Evolutionary conservation across 1,140 invertebrate genomes (phyloP).

Genomic region (Zophobas atratus): DNA sequence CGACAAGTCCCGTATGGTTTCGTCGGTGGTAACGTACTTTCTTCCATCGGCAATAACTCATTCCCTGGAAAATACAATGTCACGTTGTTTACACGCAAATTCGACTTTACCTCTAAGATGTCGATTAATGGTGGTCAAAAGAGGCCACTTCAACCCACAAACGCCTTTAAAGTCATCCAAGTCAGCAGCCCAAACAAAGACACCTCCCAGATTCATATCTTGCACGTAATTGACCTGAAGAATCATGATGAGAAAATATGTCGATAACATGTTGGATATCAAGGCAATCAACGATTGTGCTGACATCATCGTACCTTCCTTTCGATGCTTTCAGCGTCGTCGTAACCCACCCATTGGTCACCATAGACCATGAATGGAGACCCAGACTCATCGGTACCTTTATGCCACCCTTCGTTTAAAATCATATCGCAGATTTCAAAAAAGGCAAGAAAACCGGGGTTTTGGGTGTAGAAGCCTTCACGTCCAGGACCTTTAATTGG

Average conservation of each 20-base stretch:
- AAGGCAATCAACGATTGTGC: background rate
- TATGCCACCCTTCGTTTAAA: conserved; percentile 75
- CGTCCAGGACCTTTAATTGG: conserved; percentile 80
- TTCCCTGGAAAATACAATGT: background rate
- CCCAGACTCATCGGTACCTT: conserved; percentile 77
- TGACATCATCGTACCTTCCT: conserved; percentile 74
- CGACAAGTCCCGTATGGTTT: conserved; percentile 67
- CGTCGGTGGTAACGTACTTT: conserved; percentile 45
- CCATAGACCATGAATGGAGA: conserved; percentile 80
- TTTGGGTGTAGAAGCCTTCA: conserved; percentile 73
- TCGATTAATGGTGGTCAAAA: conserved; percentile 73
- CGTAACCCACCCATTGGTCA: conserved; percentile 90
- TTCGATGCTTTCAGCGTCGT: conserved; percentile 78
- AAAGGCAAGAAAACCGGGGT: conserved; percentile 63
- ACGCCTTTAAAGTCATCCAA: conserved; percentile 80
- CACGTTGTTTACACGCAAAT: background rate
- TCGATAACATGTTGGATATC: conserved; percentile 6
- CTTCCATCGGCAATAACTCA: conserved; percentile 4
- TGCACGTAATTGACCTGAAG: conserved; percentile 76
- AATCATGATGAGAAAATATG: background rate
- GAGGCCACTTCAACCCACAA: conserved; percentile 77
- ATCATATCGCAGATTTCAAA: conserved; percentile 79
- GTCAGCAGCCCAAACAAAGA: conserved; percentile 78
- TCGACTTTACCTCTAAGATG: conserved; percentile 70
- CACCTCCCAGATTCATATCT: conserved; percentile 76